A percentile compares a stretch with the other conserved stretches of the same genome.
These are phyloP conservation scores for Candidula unifasciata DNA, from an alignment of 2,888 invertebrate genomes.

Conservation along the genomic window DNA sequence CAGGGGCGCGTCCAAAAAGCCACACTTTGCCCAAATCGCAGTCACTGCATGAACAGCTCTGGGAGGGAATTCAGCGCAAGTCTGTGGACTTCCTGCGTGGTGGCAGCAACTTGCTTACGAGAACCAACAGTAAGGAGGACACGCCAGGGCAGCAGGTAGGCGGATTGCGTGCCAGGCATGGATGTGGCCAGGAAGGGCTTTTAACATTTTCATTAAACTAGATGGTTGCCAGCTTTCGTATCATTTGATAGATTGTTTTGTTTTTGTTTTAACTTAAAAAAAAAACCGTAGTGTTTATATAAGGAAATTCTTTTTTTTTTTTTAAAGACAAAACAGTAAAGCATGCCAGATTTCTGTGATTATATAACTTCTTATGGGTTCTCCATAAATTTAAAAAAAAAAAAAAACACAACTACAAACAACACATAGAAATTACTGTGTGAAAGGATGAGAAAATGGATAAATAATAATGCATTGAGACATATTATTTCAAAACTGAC, in stretches of 20 bases:
- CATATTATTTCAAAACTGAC: too few relatives aligned
- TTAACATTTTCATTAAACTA: not conserved
- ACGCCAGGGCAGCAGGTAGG: slow-evolving; percentile 56
- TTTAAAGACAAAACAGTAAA: too few relatives aligned
- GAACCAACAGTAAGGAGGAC: slow-evolving; percentile 72
- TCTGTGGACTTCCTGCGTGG: slow-evolving; percentile 73
- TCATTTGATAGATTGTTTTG: not conserved
- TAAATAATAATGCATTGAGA: too few relatives aligned
- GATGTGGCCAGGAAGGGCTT: slow-evolving; percentile 7
- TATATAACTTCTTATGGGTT: too few relatives aligned
- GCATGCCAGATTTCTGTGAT: too few relatives aligned
- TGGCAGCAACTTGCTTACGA: slow-evolving; percentile 68
- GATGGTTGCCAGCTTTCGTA: not conserved
- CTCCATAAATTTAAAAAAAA: too few relatives aligned
- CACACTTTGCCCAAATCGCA: slow-evolving; percentile 71
- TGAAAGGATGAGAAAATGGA: too few relatives aligned
- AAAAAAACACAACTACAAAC: too few relatives aligned
- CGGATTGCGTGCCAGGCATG: slow-evolving; percentile 33
- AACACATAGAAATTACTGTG: too few relatives aligned
- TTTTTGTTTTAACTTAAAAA: too few relatives aligned
- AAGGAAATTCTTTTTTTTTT: too few relatives aligned
- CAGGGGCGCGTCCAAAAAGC: slow-evolving; percentile 65
- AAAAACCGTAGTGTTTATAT: too few relatives aligned
- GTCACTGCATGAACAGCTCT: slow-evolving; percentile 69
- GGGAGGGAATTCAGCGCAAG: slow-evolving; percentile 73